Percentiles rank a stretch among this genome's conserved stretches.
phyloP scores from a whole-genome alignment of 2,797 vertebrate species.

The Epinephelus awoara region DNA sequence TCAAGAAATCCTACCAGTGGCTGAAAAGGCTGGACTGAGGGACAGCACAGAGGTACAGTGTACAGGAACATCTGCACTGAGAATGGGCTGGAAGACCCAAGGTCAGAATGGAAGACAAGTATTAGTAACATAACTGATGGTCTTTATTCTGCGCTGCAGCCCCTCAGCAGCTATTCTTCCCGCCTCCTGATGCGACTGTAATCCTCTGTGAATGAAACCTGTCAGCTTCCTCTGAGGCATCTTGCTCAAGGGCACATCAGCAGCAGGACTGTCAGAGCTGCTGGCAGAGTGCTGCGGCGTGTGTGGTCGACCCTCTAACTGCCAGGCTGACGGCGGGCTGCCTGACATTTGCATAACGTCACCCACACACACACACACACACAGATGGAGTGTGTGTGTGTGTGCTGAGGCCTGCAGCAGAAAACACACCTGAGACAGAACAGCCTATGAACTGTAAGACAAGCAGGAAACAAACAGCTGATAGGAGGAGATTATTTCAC shows the following conservation, averaged over 20 bases:
- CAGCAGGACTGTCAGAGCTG: background rate
- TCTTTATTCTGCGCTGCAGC: too few relatives aligned
- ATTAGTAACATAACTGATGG: too few relatives aligned
- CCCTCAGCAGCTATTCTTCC: too few relatives aligned
- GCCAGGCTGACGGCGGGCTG: constrained; percentile 12
- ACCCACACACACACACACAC: constrained; percentile 21
- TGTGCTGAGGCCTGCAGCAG: constrained; percentile 2
- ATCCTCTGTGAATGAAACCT: background rate
- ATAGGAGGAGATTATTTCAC: background rate
- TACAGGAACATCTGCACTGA: too few relatives aligned
- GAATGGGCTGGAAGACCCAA: too few relatives aligned
- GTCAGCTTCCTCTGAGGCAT: background rate
- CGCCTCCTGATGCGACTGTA: background rate
- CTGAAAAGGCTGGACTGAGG: too few relatives aligned
- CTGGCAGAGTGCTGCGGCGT: background rate
- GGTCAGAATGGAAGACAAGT: too few relatives aligned
- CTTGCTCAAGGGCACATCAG: constrained; percentile 25
- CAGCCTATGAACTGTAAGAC: background rate
- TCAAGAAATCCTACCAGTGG: too few relatives aligned
- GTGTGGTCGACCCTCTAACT: constrained; percentile 36
- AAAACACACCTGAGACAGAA: constrained; percentile 16
- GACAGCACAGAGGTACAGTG: too few relatives aligned
- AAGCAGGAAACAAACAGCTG: background rate
- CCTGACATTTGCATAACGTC: constrained; percentile 60
- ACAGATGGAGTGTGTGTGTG: background rate